Evolutionary conservation across 2,797 vertebrate species (phyloP).

Genomic region (Heteromormyrus szaboi): DNA sequence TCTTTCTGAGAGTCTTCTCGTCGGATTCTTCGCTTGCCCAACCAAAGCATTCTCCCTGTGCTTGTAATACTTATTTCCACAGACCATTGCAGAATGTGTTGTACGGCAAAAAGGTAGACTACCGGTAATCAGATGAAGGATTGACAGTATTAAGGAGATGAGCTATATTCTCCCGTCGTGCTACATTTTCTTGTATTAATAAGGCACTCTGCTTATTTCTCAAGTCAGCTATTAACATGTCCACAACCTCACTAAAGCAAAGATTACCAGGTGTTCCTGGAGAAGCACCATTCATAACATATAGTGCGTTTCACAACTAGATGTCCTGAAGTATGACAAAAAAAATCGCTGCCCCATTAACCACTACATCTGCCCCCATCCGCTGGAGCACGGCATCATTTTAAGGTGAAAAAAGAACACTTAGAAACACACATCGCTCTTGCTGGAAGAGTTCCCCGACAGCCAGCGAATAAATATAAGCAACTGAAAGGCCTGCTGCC

Average conservation of each 20-base stretch:
- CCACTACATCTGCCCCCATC: background rate
- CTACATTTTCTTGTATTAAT: background rate
- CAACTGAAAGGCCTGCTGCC: constrained; percentile 38
- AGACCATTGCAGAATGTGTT: background rate
- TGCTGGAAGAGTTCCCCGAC: background rate
- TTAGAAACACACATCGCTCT: constrained; percentile 12
- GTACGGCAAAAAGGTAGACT: background rate
- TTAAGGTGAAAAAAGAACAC: constrained; percentile 21
- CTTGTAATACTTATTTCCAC: background rate
- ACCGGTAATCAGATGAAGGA: background rate
- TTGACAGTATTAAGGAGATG: background rate
- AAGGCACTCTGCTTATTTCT: background rate
- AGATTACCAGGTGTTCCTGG: background rate
- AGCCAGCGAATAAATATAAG: constrained; percentile 21
- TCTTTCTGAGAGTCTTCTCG: background rate
- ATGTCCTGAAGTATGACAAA: background rate
- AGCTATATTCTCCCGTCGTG: background rate
- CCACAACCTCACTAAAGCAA: background rate
- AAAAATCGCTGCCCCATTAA: background rate
- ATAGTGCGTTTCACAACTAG: background rate
- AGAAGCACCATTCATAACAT: constrained; percentile 2
- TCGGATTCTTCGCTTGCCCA: background rate
- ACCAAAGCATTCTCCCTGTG: background rate
- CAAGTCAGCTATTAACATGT: background rate
- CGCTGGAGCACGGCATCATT: background rate